Evolutionary conservation across 1,140 invertebrate species (phyloP).

Genomic region (Dinoponera quadriceps): DNA sequence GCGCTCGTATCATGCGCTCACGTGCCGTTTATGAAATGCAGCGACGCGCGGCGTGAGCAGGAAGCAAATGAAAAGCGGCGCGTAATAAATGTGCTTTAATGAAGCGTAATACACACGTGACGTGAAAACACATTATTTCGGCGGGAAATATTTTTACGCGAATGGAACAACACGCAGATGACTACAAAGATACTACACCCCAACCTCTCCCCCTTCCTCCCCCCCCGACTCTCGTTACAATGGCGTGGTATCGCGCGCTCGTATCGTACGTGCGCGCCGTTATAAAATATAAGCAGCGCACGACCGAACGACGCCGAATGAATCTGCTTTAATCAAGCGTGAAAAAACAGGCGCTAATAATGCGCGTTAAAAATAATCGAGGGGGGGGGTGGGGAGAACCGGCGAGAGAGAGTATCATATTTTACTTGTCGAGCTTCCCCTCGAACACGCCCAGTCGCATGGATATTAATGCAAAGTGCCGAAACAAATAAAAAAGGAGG

Average conservation of each 20-base stretch:
- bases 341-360: slow-evolving; percentile 47
- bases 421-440: not conserved
- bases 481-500: not conserved
- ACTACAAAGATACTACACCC: slow-evolving; percentile 37
- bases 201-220: too few species aligned
- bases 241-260: slow-evolving; percentile 5
- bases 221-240: not conserved
- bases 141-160: slow-evolving; percentile 50
- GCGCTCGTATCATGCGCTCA: slow-evolving; percentile 25
- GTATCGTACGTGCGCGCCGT: slow-evolving; percentile 12
- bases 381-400: not conserved
- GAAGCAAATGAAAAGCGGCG: slow-evolving; percentile 46
- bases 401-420: not conserved
- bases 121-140: slow-evolving; percentile 51
- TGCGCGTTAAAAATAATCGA: slow-evolving; percentile 37
- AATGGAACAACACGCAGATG: slow-evolving; percentile 29
- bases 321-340: slow-evolving; percentile 47
- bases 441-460: not conserved
- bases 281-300: slow-evolving; percentile 42
- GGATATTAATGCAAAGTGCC: not conserved
- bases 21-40: slow-evolving; percentile 44
- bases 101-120: slow-evolving; percentile 54
- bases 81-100: slow-evolving; percentile 59
- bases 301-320: slow-evolving; percentile 20
- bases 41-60: slow-evolving; percentile 17